Conservation (phyloP, 2,888 invertebrate genomes). For the Oscheius onirici region DNA sequence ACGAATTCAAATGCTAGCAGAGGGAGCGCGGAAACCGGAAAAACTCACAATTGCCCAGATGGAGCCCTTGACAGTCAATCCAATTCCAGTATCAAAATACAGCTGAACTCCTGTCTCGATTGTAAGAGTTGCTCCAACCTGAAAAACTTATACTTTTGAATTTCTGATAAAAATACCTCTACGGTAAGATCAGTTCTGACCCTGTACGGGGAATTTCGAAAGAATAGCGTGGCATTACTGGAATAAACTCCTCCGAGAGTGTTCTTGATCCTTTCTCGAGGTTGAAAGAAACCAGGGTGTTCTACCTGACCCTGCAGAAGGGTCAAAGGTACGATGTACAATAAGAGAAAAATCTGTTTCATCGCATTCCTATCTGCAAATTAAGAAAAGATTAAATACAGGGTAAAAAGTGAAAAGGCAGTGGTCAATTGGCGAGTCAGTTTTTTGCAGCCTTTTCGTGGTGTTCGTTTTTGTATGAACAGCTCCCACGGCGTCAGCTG, state of each 20-base stretch:
- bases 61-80: slow-evolving; percentile 89
- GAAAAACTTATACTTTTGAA: slow-evolving; percentile 33
- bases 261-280: slow-evolving; percentile 59
- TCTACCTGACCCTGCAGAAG: slow-evolving; percentile 42
- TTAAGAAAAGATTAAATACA: not conserved
- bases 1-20: slow-evolving; percentile 1
- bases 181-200: slow-evolving; percentile 49
- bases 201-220: slow-evolving; percentile 67
- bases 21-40: not conserved
- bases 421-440: not conserved
- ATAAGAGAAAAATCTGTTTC: slow-evolving; percentile 17
- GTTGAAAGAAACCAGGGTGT: slow-evolving; percentile 39
- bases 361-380: slow-evolving; percentile 23
- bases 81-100: slow-evolving; percentile 88
- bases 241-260: slow-evolving; percentile 67
- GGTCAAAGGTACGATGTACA: slow-evolving; percentile 10
- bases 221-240: slow-evolving; percentile 66
- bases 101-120: slow-evolving; percentile 90
- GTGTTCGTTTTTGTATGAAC: slow-evolving; percentile 22
- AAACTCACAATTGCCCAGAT: slow-evolving; percentile 84
- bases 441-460: slow-evolving; percentile 16
- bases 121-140: slow-evolving; percentile 81
- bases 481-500: slow-evolving; percentile 12
- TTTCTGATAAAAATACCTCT: slow-evolving; percentile 4
- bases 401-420: not conserved